Evolutionary conservation across 2,888 invertebrate species (phyloP).

Genomic region (Drosophila subsilvestris): DNA sequence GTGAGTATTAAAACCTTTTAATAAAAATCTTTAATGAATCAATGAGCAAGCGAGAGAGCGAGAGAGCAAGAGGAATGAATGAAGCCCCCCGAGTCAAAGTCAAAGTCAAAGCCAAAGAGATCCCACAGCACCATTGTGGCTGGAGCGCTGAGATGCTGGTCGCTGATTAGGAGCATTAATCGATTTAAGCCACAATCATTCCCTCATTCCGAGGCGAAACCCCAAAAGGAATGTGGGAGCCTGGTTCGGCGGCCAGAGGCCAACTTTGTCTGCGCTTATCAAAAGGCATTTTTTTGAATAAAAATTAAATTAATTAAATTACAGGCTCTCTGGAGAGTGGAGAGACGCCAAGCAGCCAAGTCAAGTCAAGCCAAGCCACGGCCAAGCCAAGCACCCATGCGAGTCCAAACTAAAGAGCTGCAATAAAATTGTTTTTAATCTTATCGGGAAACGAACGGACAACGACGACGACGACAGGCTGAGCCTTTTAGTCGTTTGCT

Average conservation of each 20-base stretch:
- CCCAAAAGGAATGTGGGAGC: constrained; percentile 70
- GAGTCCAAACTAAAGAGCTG: constrained; percentile 79
- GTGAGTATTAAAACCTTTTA: constrained; percentile 83
- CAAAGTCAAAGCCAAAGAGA: constrained; percentile 1
- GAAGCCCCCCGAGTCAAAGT: constrained; percentile 27
- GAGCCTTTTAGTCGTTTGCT: constrained; percentile 71
- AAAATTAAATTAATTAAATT: constrained; percentile 83
- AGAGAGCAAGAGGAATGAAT: constrained; percentile 48
- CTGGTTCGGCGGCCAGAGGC: constrained; percentile 35
- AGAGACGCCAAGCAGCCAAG: constrained; percentile 18
- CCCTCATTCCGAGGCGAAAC: constrained; percentile 28
- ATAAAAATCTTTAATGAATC: constrained; percentile 81
- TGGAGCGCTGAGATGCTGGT: constrained; percentile 76
- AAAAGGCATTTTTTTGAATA: constrained; percentile 80
- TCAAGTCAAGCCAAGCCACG: too few species aligned
- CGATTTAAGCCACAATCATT: constrained; percentile 83
- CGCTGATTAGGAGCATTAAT: constrained; percentile 82
- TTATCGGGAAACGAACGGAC: constrained; percentile 69
- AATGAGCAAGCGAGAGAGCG: constrained; percentile 62
- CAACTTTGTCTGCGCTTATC: constrained; percentile 71
- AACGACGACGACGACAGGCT: constrained; percentile 47
- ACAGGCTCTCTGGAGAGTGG: constrained; percentile 60
- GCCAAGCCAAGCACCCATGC: constrained; percentile 17
- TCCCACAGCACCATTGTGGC: constrained; percentile 27
- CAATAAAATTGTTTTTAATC: constrained; percentile 82